Percentiles rank a stretch among this genome's conserved stretches.
Evolutionary conservation across 2,888 invertebrate species (phyloP).

Genomic region (Tillus elongatus): DNA sequence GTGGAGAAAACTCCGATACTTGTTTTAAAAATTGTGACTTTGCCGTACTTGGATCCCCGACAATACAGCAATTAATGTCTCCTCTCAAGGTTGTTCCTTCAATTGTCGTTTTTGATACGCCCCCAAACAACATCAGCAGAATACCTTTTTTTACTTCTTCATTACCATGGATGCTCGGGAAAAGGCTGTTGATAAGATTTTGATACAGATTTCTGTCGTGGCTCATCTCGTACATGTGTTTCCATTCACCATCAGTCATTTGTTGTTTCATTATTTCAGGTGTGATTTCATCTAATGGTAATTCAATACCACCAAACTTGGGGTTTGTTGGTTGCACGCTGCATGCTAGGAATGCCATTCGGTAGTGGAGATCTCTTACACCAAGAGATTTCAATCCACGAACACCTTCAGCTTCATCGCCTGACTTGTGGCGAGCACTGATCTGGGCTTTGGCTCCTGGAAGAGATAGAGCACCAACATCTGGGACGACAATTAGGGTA

Average conservation of each 20-base stretch:
- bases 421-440: constrained; percentile 61
- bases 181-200: constrained; percentile 83
- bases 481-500: constrained; percentile 93
- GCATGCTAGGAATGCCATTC: constrained; percentile 90
- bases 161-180: constrained; percentile 94
- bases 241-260: constrained; percentile 91
- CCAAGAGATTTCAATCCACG: constrained; percentile 60
- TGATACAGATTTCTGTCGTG: constrained; percentile 82
- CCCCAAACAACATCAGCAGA: constrained; percentile 92
- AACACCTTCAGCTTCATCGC: constrained; percentile 60
- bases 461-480: constrained; percentile 76
- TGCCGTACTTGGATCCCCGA: constrained; percentile 98
- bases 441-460: constrained; percentile 83
- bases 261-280: constrained; percentile 87
- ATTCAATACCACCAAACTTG: constrained; percentile 77
- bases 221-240: constrained; percentile 95
- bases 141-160: constrained; percentile 90
- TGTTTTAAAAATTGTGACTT: constrained; percentile 96
- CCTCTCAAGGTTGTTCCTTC: constrained; percentile 89
- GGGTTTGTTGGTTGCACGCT: constrained; percentile 81
- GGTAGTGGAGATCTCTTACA: constrained; percentile 75
- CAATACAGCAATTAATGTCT: constrained; percentile 95
- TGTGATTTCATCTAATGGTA: constrained; percentile 79
- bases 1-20: constrained; percentile 84
- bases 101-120: constrained; percentile 86